Evolutionary conservation across 2,888 invertebrate species (phyloP), one percentile per base, ranked within the genome.

Genomic region (Heliconius cydno): DNA sequence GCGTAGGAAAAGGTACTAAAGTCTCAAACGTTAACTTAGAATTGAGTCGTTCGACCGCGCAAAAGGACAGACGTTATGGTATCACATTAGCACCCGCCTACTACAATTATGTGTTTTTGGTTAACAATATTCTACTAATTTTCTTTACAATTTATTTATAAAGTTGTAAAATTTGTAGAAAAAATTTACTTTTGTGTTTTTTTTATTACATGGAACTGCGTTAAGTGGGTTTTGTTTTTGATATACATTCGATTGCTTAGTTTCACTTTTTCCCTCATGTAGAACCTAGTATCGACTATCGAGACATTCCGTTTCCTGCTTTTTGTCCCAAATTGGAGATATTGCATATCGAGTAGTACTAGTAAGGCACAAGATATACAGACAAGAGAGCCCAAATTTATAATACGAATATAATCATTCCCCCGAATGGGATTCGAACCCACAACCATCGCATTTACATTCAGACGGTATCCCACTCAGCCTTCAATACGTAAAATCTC

Each of bases 81-180:
- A 71, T 57, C 81, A 76, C 78, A 81, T 82, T 82, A 82, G 66
- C 82, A 79, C 82, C 78, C 80, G 78, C 82, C 82, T 71, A 82
- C 82, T 68, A 78, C 77, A 9, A 60, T 38, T 38, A 60, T 70
- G 52, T 15, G 52, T 73, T 63, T 78, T 60, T 34, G 19, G 63
- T 63, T 79, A 70, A 76, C 75, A 72, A 72, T 10, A 80, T 63
- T 65, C 10, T 60, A 80, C 72, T 80, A 80, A 80, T 82, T 77
- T 82, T 74, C 63, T 67, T 65, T 65, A 67, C 71, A 78, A 79
- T 74, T 30, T 76, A 57, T 74, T 71, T 52, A 19, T 60, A 60
- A 66, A 67, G 30, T 46, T 46, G 46, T 46, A 15, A 46, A 46
- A 46, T 46, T 52, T 52, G 19, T 52, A 19, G 57, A 15, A 74